phyloP scores from a whole-genome alignment of 1,140 invertebrate species.

The Leptoteleia sp. region DNA sequence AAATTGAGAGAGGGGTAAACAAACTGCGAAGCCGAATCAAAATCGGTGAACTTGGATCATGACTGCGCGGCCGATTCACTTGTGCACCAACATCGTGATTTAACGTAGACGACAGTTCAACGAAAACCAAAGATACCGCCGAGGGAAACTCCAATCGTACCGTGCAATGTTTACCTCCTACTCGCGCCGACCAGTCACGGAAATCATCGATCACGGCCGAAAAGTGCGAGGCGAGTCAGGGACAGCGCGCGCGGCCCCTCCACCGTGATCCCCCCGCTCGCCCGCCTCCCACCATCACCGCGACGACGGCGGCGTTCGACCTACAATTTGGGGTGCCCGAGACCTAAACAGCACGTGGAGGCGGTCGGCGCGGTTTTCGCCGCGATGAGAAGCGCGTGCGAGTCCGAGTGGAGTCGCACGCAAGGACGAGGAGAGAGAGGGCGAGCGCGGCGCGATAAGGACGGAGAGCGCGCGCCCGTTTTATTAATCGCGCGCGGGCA shows the following conservation, averaged over 20 bases:
- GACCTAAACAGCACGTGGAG: constrained; percentile 77
- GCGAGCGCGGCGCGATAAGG: constrained; percentile 10
- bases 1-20: constrained; percentile 12
- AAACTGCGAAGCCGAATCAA: background rate
- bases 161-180: constrained; percentile 80
- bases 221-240: constrained; percentile 60
- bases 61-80: constrained; percentile 62
- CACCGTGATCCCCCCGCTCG: constrained; percentile 37
- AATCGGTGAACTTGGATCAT: constrained; percentile 43
- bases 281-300: constrained; percentile 10
- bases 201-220: constrained; percentile 71
- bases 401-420: constrained; percentile 49
- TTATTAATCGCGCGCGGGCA: constrained; percentile 32
- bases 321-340: constrained; percentile 78
- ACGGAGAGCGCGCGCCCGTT: constrained; percentile 22
- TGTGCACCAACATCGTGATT: constrained; percentile 59
- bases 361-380: constrained; percentile 74
- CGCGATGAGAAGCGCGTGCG: constrained; percentile 68
- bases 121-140: constrained; percentile 77
- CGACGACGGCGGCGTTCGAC: constrained; percentile 72
- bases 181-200: constrained; percentile 69
- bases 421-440: constrained; percentile 61
- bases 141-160: constrained; percentile 77
- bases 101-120: constrained; percentile 61
- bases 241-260: constrained; percentile 62